A percentile compares a stretch with the other conserved stretches of the same genome.
These are phyloP conservation scores for Ammodytes dubius DNA, from an alignment of 2,113 vertebrate genomes.

Conservation along the genomic window DNA sequence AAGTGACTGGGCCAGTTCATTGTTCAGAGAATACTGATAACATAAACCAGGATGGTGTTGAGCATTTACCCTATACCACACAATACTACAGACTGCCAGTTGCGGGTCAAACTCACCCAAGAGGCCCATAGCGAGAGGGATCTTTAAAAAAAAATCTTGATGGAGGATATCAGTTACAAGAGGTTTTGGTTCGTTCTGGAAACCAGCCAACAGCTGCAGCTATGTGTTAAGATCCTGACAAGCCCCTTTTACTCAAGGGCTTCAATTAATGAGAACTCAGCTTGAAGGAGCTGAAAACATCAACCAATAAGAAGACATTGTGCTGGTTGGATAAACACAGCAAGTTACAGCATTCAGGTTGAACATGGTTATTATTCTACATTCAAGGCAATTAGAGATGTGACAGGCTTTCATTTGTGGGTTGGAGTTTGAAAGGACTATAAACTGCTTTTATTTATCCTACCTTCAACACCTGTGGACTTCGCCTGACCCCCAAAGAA, in stretches of 20 bases:
- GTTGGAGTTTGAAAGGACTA: background rate
- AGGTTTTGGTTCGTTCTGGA: constrained; percentile 53
- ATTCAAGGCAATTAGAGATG: constrained; percentile 5
- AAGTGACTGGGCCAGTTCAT: background rate
- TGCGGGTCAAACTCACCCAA: background rate
- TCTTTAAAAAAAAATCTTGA: constrained; percentile 20
- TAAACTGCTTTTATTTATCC: background rate
- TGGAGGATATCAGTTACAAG: constrained; percentile 60
- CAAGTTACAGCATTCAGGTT: background rate
- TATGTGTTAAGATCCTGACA: constrained; percentile 60
- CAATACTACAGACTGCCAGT: constrained; percentile 7
- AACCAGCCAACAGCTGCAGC: constrained; percentile 64
- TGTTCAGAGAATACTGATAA: constrained; percentile 2
- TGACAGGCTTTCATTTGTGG: constrained; percentile 16
- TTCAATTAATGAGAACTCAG: constrained; percentile 53
- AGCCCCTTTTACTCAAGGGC: constrained; percentile 43
- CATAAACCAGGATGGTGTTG: background rate
- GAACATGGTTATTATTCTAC: background rate
- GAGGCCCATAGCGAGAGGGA: constrained; percentile 4
- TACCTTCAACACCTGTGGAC: constrained; percentile 32
- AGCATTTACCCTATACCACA: background rate
- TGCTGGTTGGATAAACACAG: constrained; percentile 25
- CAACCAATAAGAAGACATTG: background rate
- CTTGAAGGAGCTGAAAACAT: constrained; percentile 46
- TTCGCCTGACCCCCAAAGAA: constrained; percentile 29